phyloP scores from a whole-genome alignment of 2,888 invertebrate species.

The Nomada goodeniana region DNA sequence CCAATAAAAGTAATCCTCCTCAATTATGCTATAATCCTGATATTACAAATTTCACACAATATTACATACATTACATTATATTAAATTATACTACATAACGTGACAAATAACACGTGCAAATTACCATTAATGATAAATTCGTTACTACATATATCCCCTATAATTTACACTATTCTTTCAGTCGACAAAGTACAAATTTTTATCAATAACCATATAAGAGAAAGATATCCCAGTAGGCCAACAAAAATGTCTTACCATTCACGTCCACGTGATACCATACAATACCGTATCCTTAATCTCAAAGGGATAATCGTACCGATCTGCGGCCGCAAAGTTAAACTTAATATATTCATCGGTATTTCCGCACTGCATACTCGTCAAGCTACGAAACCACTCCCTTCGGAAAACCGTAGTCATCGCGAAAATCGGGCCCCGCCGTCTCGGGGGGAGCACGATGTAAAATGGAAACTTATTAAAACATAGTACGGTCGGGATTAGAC shows the following conservation, averaged over 20 bases:
- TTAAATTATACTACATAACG: no score
- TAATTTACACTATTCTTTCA: no score
- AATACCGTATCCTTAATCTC: neutral
- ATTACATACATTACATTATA: no score
- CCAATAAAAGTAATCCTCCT: no score
- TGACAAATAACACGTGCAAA: no score
- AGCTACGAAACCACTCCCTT: slow-evolving; percentile 5
- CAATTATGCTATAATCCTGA: no score
- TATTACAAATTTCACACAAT: no score
- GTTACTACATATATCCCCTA: no score
- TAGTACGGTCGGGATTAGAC: slow-evolving; percentile 38
- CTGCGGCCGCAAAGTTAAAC: neutral
- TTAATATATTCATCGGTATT: neutral
- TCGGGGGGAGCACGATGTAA: slow-evolving; percentile 13
- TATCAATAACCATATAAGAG: neutral
- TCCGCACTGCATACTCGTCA: neutral
- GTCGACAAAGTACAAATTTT: neutral
- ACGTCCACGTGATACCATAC: no score
- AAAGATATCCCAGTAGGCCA: neutral
- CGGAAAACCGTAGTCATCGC: slow-evolving; percentile 19
- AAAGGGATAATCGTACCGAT: neutral
- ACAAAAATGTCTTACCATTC: neutral
- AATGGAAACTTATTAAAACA: slow-evolving; percentile 61
- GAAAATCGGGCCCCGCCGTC: slow-evolving; percentile 12
- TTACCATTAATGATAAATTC: no score